Base-by-base conservation (phyloP, 2,888 invertebrate species). In the Gastracanthus pulcherrimus region DNA sequence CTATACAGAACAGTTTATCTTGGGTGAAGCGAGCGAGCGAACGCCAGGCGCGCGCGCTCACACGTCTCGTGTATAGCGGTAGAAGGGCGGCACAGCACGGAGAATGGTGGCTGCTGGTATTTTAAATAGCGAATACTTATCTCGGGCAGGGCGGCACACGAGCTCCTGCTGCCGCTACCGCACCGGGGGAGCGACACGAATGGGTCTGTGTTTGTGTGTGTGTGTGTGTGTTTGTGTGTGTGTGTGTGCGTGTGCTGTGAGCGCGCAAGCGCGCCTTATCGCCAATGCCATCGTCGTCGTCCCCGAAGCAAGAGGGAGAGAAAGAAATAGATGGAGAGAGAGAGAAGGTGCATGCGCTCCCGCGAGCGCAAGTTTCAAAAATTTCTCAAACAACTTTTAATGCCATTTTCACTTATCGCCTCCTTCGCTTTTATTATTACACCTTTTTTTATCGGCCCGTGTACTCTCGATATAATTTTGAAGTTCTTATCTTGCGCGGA, bases 61-160 rank as follows among this genome's bases (percentile, higher is more conserved):
- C n/a, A n/a, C 34, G 76, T 67, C 85, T 66, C n/a, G n/a, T n/a
- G n/a, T n/a, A n/a, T n/a, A n/a, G n/a, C 16, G 13, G 51, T 36
- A 51, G 64, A 51, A 23, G 55, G 69, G 55, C 29, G 55, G 62
- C 77, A 82, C n/a, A n/a, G n/a, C n/a, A n/a, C n/a, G 16, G 41
- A 26, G 85, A 87, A 81, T 83, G 82, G 82, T 80, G 86, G 87
- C 87, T 85, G 86, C 88, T 87, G 89, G 90, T 89, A 89, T 90
- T 90, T 90, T 90, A 89, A 90, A 90, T 89, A 90, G 89, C 87
- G 86, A 89, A 89, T 89, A 89, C 90, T 89, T 90, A 87, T 88
- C 87, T 85, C 60, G 77, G 23, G 80, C 74, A 66, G 48, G 76
- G 62, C 71, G n/a, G n/a, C n/a, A n/a, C n/a, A n/a, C n/a, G n/a